Base-by-base conservation (phyloP, 2,888 invertebrate species). In the Blastobasis lacticolella region DNA sequence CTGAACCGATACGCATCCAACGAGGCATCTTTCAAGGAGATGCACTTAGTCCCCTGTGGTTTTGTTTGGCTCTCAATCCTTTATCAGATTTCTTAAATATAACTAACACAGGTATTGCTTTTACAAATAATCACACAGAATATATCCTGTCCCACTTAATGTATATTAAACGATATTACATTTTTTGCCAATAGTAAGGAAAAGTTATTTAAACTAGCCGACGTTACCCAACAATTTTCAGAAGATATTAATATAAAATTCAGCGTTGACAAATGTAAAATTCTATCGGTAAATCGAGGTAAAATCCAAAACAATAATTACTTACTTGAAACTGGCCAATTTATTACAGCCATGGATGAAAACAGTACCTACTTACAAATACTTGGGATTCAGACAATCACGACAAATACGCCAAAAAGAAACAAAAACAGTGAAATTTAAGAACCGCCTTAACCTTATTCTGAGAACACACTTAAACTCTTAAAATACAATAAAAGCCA, bases 151-250 rank as follows among this genome's bases (percentile, higher is more conserved):
- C 43, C 2, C 51, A 51, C 10, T 38, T 54, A 7, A 10, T 57
- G 41, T n/a, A n/a, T n/a, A n/a, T n/a, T 59, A 55, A 56, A 58
- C 23, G 56, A 58, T 8, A 55, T 58, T 41, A 58, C 56, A 50
- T 37, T n/a, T n/a, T n/a, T n/a, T n/a, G n/a, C n/a, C n/a, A 38
- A n/a, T n/a, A 53, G 7, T n/a, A 41, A 44, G 43, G 41, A 44
- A 4, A 43, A 51, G 7, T 41, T 54, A 7, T 23, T 37, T 4
- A 0, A 45, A 10, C 23, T 56, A 43, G 51, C 48, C 3, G 40
- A 56, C 9, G 46, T 50, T 7, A 54, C 56, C 10, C 37, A 52
- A 38, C 10, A 9, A 37, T 57, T 55, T 42, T 52, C 45, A 9
- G 5, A 38, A 0, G 53, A 54, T n/a, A 49, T 54, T 38, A 9